Percentiles rank a stretch among this genome's conserved stretches.
Conservation (phyloP, 2,797 vertebrate genomes). For the Novumbra hubbsi region DNA sequence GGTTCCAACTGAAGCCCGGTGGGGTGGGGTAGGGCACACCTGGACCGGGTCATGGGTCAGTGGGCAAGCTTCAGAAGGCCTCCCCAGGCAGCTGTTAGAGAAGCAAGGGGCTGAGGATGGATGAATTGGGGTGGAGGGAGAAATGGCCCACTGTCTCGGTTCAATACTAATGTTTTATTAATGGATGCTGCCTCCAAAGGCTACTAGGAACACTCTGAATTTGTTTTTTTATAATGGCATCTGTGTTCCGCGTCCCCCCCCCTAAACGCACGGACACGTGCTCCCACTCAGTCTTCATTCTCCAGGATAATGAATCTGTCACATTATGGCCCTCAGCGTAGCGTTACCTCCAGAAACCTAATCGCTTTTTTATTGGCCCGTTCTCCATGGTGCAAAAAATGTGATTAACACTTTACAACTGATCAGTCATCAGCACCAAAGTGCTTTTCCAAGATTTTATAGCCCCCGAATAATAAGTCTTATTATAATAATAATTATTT, state of each 20-base stretch:
- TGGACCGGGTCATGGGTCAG: slow-evolving; percentile 60
- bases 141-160: slow-evolving; percentile 59
- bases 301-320: slow-evolving; percentile 69
- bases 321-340: slow-evolving; percentile 55
- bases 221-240: slow-evolving; percentile 73
- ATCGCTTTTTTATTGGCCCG: slow-evolving; percentile 73
- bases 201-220: slow-evolving; percentile 70
- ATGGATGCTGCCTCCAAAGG: slow-evolving; percentile 68
- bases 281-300: slow-evolving; percentile 51
- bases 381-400: slow-evolving; percentile 60
- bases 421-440: slow-evolving; percentile 49
- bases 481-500: slow-evolving; percentile 52
- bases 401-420: slow-evolving; percentile 65
- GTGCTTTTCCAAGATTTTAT: slow-evolving; percentile 43
- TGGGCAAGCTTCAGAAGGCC: slow-evolving; percentile 26
- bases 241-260: slow-evolving; percentile 61
- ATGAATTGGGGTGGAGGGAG: slow-evolving; percentile 34
- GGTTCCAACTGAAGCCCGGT: slow-evolving; percentile 30
- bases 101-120: slow-evolving; percentile 53
- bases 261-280: slow-evolving; percentile 48
- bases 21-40: slow-evolving; percentile 57
- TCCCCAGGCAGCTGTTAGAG: slow-evolving; percentile 67
- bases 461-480: slow-evolving; percentile 54
- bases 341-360: slow-evolving; percentile 74
- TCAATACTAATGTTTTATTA: slow-evolving; percentile 84